A percentile compares a stretch with the other conserved stretches of the same genome.
Evolutionary conservation across 2,113 vertebrate species (phyloP).

Genomic region (Bos javanicus): DNA sequence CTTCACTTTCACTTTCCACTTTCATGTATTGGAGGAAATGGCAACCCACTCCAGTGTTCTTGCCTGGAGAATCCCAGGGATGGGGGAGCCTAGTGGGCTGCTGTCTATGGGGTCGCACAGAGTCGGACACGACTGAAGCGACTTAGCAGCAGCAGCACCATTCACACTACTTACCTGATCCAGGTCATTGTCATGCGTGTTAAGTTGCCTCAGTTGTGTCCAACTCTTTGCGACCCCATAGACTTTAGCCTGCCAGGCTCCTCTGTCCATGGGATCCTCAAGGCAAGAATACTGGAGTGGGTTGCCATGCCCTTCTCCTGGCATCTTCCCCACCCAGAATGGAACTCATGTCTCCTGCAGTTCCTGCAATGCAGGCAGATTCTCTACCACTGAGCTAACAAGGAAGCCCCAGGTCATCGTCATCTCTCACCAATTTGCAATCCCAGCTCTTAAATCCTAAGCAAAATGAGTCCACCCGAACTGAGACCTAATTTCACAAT

Average conservation of each 20-base stretch:
- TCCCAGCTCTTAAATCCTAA: background rate
- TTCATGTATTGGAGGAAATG: no score
- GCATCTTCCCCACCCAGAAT: background rate
- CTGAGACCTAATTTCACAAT: background rate
- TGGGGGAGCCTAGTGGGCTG: no score
- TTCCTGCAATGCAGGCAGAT: background rate
- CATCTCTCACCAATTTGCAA: background rate
- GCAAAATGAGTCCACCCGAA: background rate
- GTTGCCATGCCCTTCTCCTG: background rate
- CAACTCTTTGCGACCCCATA: background rate
- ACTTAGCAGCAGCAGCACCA: no score
- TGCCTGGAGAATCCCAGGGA: no score
- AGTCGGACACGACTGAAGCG: no score
- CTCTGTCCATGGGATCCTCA: background rate
- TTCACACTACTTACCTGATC: background rate
- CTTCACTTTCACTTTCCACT: no score
- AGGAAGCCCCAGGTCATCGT: background rate
- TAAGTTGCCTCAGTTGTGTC: background rate
- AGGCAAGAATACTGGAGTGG: background rate
- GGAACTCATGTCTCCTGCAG: background rate
- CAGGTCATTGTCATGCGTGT: background rate
- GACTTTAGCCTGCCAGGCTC: background rate
- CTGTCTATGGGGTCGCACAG: rapidly evolving
- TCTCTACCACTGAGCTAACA: background rate
- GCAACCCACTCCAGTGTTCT: no score